Evolutionary conservation across 1,140 invertebrate genomes (phyloP).

Genomic region (Bombus confusus): DNA sequence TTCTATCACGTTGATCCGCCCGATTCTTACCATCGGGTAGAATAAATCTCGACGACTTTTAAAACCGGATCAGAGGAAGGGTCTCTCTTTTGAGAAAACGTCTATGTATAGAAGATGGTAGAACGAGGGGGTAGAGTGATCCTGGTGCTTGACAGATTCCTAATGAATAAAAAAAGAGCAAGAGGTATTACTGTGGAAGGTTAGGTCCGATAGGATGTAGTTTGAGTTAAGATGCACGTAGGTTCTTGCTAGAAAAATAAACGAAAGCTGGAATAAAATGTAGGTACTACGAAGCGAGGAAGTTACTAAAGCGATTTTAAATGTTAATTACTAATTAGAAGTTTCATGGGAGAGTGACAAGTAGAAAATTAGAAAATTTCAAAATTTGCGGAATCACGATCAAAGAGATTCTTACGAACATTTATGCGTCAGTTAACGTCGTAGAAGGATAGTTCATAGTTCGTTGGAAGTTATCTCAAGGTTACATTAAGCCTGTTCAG

Average conservation of each 20-base stretch:
- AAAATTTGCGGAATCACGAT: too few species aligned
- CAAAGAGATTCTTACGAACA: too few species aligned
- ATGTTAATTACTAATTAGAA: neutral
- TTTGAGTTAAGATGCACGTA: too few species aligned
- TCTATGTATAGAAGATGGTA: neutral
- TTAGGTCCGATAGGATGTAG: too few species aligned
- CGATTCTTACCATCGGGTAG: constrained; percentile 4
- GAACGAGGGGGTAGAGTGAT: too few species aligned
- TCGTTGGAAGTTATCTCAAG: too few species aligned
- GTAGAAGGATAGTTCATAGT: too few species aligned
- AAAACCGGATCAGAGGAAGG: constrained; percentile 9
- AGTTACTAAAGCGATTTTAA: too few species aligned
- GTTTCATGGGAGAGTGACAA: neutral
- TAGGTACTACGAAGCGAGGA: neutral
- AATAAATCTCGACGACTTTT: constrained; percentile 42
- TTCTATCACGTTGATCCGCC: neutral
- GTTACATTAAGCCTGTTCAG: too few species aligned
- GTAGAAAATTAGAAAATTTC: too few species aligned
- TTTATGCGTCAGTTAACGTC: too few species aligned
- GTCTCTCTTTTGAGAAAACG: neutral
- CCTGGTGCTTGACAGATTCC: neutral
- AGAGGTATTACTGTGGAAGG: neutral
- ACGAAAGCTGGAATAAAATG: neutral
- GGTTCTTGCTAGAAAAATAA: too few species aligned
- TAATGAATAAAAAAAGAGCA: neutral